Evolutionary conservation across 2,888 invertebrate genomes (phyloP), one percentile per base, ranked within the genome.

Genomic region (Drosophila pseudotalamancana): DNA sequence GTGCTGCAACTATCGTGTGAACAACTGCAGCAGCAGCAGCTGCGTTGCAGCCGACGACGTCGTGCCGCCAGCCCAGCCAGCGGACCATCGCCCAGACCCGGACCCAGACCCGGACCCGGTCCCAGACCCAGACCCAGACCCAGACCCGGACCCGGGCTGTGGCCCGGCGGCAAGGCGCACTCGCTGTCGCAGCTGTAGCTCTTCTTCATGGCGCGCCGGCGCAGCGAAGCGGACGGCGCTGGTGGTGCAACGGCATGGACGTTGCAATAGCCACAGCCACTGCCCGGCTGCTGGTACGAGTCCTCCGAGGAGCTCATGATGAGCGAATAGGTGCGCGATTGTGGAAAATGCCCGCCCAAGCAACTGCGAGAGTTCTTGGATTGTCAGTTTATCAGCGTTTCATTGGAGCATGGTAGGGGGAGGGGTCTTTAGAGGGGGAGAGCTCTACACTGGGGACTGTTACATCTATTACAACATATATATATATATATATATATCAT

Each of bases 221-320:
- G 85, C 27, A 57, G 32, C 50, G 65, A 18, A 34, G 68, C 32
- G 5, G 62, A 40, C 34, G 56, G 42, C 42, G 23, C 23, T 40
- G 40, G 11, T 16, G 40, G 25, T n/a, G 43, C 43, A 14, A 40
- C 23, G 35, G 29, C 71, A 31, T 31, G 42, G 31, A 49, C 49
- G 46, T 40, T 70, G 67, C 86, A 83, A 55, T 68, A 67, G 48
- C 48, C 50, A 75, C 88, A 89, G 80, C 18, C 27, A 60, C 74
- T 64, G 60, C 89, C 89, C 48, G 84, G 88, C 82, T 83, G 88
- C 82, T 84, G 89, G 81, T 89, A 89, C 54, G 92, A 91, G 61
- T 92, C 92, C 87, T 91, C 91, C 61, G 92, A 92, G 76, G 91
- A 91, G 80, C 92, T 92, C 91, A 90, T 90, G 81, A 92, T 91